Base-by-base conservation (phyloP, 2,113 vertebrate genomes). In the Hippolais icterina region DNA sequence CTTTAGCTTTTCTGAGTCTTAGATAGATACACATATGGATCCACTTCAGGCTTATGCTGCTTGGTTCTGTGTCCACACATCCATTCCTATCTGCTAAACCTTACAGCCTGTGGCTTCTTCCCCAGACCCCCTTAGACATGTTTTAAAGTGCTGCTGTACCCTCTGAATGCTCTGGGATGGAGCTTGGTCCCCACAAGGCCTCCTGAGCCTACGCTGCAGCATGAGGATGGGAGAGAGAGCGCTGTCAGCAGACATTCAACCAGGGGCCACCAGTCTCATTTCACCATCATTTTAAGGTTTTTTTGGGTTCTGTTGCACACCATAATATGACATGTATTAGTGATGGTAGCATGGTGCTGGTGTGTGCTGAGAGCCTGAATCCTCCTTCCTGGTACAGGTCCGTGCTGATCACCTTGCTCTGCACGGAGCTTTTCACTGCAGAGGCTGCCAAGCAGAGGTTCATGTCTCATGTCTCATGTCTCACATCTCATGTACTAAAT, bases 1-100 rank as follows among this genome's bases (percentile, higher is more conserved):
- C 68, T 77, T 80, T 23, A 27, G 75, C 50, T 83, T 93, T 90
- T 92, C 75, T 81, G 71, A 93, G n/a, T 80, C 83, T 89, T 83
- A 77, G 39, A 33, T 65, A 83, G 47, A 75, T 59, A 52, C 15
- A 66, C 64, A 17, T n/a, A 64, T 18, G 83, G 60, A 71, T 89
- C 18, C 0, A 0, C 39, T 78, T 84, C 76, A 54, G 2, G 29
- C 47, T 89, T 50, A 8, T 68, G 53, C 27, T 65, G 35, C 46
- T 78, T 65, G 60, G 25, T 21, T 44, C 41, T 61, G 15, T 54
- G 42, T 61, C 50, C 57, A 64, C 16, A 28, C 19, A 61, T 69
- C 81, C 69, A 53, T 42, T 41, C 41, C 12, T 33, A 46, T 56
- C 74, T 82, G 65, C 49, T 75, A 47, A 31, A 84, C 37, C 17